Evolutionary conservation across 2,797 vertebrate genomes (phyloP).

Genomic region (Valencia hispanica): DNA sequence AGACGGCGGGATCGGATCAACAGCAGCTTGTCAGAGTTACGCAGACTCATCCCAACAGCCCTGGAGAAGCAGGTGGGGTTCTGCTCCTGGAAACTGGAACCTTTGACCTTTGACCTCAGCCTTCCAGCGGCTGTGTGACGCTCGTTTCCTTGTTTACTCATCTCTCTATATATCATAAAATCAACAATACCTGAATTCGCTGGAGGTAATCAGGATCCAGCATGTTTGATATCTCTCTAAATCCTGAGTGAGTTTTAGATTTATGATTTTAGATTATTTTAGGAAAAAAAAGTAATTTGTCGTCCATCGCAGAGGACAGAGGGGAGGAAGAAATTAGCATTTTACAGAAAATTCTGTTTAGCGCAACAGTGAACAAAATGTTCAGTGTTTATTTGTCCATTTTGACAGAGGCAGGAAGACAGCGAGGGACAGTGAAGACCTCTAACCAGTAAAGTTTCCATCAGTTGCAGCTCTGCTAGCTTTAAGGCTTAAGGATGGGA

Average conservation of each 20-base stretch:
- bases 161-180: not conserved
- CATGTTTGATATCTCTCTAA: not conserved
- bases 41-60: constrained; percentile 91
- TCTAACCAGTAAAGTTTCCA: no score
- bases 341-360: no score
- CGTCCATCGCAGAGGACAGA: not conserved
- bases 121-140: no score
- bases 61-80: constrained; percentile 92
- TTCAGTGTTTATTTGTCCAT: no score
- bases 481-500: no score
- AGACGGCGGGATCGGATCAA: constrained; percentile 95
- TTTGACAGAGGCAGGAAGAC: no score
- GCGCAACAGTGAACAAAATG: no score
- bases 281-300: not conserved
- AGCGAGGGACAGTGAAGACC: no score
- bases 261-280: not conserved
- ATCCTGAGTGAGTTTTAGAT: not conserved
- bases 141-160: not conserved
- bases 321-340: no score
- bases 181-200: not conserved
- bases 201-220: not conserved
- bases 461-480: no score
- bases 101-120: not conserved
- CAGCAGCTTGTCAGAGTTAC: constrained; percentile 92
- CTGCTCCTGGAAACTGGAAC: not conserved